These are phyloP conservation scores for Laticauda laticaudata DNA, from an alignment of 2,113 vertebrate species.

Conservation along the genomic window DNA sequence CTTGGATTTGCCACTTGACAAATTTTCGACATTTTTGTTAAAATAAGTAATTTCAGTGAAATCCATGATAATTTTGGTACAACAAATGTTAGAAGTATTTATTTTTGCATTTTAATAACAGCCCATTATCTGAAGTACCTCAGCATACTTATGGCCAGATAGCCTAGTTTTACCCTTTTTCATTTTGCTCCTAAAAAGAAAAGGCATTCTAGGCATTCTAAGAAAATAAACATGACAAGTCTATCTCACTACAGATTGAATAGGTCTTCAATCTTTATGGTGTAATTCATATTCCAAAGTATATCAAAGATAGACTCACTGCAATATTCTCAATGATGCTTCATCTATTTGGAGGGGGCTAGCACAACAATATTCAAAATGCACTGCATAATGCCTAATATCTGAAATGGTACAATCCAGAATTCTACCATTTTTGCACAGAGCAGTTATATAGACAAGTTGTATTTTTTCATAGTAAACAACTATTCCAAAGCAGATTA, in stretches of 20 bases:
- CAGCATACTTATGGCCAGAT: not conserved
- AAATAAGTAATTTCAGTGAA: constrained; percentile 4
- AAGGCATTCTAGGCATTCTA: not conserved
- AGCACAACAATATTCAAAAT: not conserved
- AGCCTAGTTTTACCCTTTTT: not conserved
- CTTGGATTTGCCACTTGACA: not conserved
- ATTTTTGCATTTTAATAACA: not conserved
- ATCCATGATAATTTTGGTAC: not conserved
- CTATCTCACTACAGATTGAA: not conserved
- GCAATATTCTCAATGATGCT: not conserved
- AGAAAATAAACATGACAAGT: not conserved
- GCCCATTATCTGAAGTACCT: not conserved
- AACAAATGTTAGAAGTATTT: not conserved
- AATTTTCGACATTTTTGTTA: not conserved
- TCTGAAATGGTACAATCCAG: not conserved
- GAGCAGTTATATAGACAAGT: not conserved
- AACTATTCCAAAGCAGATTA: not conserved
- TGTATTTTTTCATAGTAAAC: not conserved
- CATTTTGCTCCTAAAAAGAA: not conserved
- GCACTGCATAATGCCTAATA: not conserved
- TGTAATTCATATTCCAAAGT: not conserved
- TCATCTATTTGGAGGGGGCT: not conserved
- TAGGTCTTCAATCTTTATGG: not conserved
- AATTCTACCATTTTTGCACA: not conserved
- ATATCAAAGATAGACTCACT: not conserved